These are phyloP conservation scores for Xiphias gladius DNA, from an alignment of 2,113 vertebrate species.

Conservation along the genomic window DNA sequence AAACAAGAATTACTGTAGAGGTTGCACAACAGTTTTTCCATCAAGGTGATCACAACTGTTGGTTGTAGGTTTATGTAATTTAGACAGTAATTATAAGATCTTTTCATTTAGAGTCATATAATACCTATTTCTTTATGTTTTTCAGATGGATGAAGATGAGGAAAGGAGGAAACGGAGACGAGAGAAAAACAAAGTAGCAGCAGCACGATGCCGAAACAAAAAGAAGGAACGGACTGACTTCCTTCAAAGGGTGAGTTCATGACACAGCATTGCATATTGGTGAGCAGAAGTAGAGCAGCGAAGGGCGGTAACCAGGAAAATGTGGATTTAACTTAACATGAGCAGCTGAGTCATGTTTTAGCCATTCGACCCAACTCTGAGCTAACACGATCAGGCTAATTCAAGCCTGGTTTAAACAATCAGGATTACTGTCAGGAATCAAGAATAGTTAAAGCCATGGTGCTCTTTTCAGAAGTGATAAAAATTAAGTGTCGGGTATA, in stretches of 20 bases:
- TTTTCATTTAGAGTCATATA: neutral
- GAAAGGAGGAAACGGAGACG: constrained; percentile 95
- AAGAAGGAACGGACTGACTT: constrained; percentile 98
- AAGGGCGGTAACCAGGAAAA: neutral
- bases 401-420: neutral
- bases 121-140: neutral
- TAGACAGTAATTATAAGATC: neutral
- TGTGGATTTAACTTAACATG: constrained; percentile 1
- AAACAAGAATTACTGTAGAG: constrained; percentile 2
- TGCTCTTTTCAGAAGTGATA: neutral
- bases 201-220: constrained; percentile 96
- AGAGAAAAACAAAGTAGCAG: constrained; percentile 98
- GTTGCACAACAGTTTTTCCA: neutral
- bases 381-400: neutral
- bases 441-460: neutral
- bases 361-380: neutral
- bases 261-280: constrained; percentile 38
- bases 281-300: constrained; percentile 18
- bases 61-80: neutral
- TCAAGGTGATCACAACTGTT: neutral
- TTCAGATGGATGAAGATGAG: constrained; percentile 93
- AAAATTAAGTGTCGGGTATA: neutral
- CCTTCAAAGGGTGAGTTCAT: constrained; percentile 91
- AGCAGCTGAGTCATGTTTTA: constrained; percentile 3
- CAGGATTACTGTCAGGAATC: neutral